A percentile compares a stretch with the other conserved stretches of the same genome.
phyloP scores from a whole-genome alignment of 1,140 invertebrate genomes.

The Leptopilina clavipes region DNA sequence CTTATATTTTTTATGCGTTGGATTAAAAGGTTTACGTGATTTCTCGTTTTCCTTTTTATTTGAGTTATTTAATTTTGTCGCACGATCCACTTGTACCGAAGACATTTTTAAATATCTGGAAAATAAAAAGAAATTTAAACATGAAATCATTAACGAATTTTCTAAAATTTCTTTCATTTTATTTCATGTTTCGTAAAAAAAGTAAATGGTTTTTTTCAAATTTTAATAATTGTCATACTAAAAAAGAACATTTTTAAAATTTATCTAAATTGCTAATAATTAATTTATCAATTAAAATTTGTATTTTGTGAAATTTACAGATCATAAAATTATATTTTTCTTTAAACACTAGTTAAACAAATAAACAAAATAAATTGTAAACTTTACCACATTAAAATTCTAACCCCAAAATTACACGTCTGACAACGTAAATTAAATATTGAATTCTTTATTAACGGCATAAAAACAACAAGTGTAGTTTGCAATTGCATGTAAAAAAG shows the following conservation, averaged over 20 bases:
- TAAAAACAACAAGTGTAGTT: background rate
- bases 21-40: slow-evolving; percentile 59
- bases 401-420: slow-evolving; percentile 9
- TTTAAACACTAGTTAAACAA: too few relatives aligned
- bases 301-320: too few relatives aligned
- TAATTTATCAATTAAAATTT: too few relatives aligned
- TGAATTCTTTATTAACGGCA: background rate
- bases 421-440: background rate
- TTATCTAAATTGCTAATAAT: too few relatives aligned
- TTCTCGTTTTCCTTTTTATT: slow-evolving; percentile 70
- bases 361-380: too few relatives aligned
- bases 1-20: slow-evolving; percentile 69
- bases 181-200: too few relatives aligned
- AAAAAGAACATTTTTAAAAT: too few relatives aligned
- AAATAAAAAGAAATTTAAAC: slow-evolving; percentile 42
- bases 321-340: too few relatives aligned
- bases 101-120: slow-evolving; percentile 58
- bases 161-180: too few relatives aligned
- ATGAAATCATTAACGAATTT: background rate
- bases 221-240: too few relatives aligned
- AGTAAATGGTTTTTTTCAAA: too few relatives aligned
- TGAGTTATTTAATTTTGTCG: slow-evolving; percentile 57
- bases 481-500: background rate
- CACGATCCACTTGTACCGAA: slow-evolving; percentile 64
- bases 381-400: background rate